phyloP scores from a whole-genome alignment of 1,140 invertebrate species.

The Akabosia matsudoensis region DNA sequence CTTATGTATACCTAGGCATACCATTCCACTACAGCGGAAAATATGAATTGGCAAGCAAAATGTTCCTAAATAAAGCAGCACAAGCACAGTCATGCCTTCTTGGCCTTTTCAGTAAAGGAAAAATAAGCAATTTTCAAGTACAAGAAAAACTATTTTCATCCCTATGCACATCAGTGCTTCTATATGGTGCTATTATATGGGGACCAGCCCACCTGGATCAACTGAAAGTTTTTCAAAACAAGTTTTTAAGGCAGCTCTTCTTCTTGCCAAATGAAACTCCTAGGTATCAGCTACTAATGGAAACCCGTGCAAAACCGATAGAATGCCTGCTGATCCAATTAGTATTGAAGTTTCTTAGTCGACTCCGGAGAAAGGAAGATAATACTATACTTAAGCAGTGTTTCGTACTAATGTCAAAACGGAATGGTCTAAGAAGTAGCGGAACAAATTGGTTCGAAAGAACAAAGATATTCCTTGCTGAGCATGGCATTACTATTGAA shows the following conservation, averaged over 20 bases:
- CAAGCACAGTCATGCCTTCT: not conserved
- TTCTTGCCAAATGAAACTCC: constrained; percentile 4
- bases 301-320: not conserved
- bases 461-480: not conserved
- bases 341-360: not conserved
- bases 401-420: not conserved
- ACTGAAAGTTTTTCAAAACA: not conserved
- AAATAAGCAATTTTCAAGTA: not conserved
- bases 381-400: not conserved
- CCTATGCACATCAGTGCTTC: not conserved
- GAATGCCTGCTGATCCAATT: not conserved
- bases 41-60: not conserved
- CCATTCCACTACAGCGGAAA: not conserved
- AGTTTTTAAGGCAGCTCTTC: not conserved
- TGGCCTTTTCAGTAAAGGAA: not conserved
- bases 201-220: not conserved
- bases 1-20: constrained; percentile 30
- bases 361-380: not conserved
- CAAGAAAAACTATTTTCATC: constrained; percentile 20
- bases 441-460: not conserved
- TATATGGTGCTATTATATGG: not conserved
- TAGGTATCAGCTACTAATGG: not conserved
- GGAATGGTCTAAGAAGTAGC: not conserved
- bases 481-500: not conserved
- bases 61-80: constrained; percentile 26